Evolutionary conservation across 30 jellyfish, hydroid and myxozoan species (phyloP).

Genomic region (Pseudorhiza aurosa): DNA sequence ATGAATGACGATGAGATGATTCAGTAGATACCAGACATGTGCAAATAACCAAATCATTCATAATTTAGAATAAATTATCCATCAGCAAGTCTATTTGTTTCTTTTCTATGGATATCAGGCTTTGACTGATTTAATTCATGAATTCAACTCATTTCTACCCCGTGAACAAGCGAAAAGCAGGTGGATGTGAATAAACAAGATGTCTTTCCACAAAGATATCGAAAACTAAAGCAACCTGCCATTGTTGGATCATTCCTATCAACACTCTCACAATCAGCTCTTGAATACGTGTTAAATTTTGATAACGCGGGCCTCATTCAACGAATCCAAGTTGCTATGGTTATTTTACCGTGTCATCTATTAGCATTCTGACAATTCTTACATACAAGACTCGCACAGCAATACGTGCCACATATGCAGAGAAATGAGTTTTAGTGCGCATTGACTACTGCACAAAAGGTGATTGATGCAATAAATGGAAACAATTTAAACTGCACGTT

Average conservation of each 20-base stretch:
- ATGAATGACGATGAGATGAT: not conserved
- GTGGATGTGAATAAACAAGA: not conserved
- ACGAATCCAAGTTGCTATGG: too few species aligned
- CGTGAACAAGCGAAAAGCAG: slow-evolving; percentile 7
- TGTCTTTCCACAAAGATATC: not conserved
- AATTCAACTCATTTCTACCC: not conserved
- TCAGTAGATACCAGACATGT: not conserved
- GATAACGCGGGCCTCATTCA: not conserved
- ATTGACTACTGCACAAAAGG: too few species aligned
- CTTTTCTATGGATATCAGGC: not conserved
- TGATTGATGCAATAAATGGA: too few species aligned
- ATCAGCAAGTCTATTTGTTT: not conserved
- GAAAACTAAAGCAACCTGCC: not conserved
- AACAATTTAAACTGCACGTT: too few species aligned
- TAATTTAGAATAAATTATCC: not conserved
- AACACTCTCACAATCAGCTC: not conserved
- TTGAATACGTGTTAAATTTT: not conserved
- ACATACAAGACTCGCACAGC: too few species aligned
- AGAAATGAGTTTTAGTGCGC: too few species aligned
- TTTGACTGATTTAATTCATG: not conserved
- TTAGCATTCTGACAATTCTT: too few species aligned
- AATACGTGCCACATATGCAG: too few species aligned
- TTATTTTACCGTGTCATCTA: too few species aligned
- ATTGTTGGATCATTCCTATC: not conserved
- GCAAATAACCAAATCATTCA: not conserved